Evolutionary conservation across 2,888 invertebrate genomes (phyloP), one percentile per base, ranked within the genome.

Genomic region (Pyrochroa serraticornis): DNA sequence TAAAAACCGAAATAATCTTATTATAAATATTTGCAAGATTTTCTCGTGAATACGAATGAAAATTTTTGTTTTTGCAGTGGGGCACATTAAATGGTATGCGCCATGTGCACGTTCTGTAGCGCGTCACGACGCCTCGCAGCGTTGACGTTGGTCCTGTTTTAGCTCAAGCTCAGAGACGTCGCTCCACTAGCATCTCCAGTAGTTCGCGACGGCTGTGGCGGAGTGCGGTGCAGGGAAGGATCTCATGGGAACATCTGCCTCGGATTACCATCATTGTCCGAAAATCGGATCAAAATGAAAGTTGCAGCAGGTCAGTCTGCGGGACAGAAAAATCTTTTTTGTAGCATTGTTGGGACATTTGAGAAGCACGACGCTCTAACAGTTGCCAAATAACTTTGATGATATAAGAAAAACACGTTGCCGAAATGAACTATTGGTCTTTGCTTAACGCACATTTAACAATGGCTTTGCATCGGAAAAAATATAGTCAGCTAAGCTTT

Each of bases 131-230:
- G 53, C 45, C 48, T 49, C 51, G 54, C 43, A 49, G 50, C 59
- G 65, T 60, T 67, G 67, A 69, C 69, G 71, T 65, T 63, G 68
- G 60, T 66, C 65, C 65, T 68, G 70, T 71, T 68, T 64, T 69
- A 69, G 68, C 66, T 65, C 65, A 60, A 66, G 58, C 62, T 55
- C 62, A 63, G 55, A 63, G 65, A 58, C 58, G 57, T 48, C 58
- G 58, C 53, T 22, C 60, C 55, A 57, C 57, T 52, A 55, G 47
- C 62, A 62, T 64, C 62, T 65, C 65, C 69, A 68, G 69, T 67
- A 64, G 67, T 64, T 65, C 64, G 68, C 63, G 67, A 60, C 62
- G 52, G 55, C 57, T 61, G 65, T 52, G 60, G 51, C 54, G 46
- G 47, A 48, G 55, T 65, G 60, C 60, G 46, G 50, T 60, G 38